Base-by-base conservation (phyloP, 2,797 vertebrate genomes). In the Sarcophilus harrisii region DNA sequence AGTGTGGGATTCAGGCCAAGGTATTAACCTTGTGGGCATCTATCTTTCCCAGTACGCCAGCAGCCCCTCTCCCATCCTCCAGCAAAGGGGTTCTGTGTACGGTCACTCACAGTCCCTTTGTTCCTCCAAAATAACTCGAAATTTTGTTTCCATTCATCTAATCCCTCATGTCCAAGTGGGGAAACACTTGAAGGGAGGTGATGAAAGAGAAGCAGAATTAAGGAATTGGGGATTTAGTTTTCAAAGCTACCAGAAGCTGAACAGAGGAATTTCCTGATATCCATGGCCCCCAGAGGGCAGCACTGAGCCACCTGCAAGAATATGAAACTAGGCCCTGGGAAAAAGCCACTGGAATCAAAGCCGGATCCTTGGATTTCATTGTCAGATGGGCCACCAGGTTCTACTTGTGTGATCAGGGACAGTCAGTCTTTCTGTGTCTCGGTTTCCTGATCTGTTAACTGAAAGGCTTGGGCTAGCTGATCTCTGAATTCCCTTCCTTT, bases 251-350 rank as follows among this genome's bases (percentile, higher is more conserved):
- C 0, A 2, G 27, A 38, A 4, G 4, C 13, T 0, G 57, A 91
- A 81, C 58, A 0, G 38, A 16, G 52, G 12, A 24, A 54, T 4
- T 87, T 27, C 87, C 38, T 10, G 0, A 6, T 1, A 3, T 27
- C 32, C 38, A 0, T 13, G 0, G 13, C 96, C 97, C 21, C n/a
- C 97, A 98, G 98, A 95, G 94, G 97, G 97, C 96, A 98, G 97
- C 97, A 97, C 95, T 55, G 96, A 97, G 96, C 96, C 5, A 14
- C 52, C n/a, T 14, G 57, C 89, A 28, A 16, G 0, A 13, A 66
- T 5, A 1, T 3, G n/a, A 29, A 0, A 2, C 57, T 11, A 1
- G 6, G 8, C 1, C 0, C 2, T 0, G 8, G 49, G 24, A 11
- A 55, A 57, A 9, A 21, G 30, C 0, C 32, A 32, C 14, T 2